These are phyloP conservation scores for Sternotherus odoratus DNA, from an alignment of 2,797 vertebrate species.

Conservation along the genomic window DNA sequence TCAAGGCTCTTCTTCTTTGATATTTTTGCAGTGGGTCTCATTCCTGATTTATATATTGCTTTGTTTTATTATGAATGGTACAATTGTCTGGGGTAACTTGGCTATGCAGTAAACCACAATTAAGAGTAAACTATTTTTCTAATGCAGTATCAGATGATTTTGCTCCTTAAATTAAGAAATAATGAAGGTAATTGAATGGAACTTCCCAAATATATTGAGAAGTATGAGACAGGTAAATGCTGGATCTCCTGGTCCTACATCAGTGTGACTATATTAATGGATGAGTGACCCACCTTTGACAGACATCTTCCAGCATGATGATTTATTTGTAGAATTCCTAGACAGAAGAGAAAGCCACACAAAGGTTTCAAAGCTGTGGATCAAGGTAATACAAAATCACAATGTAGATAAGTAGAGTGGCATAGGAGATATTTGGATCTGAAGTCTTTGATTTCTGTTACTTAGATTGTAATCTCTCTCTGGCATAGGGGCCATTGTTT, in stretches of 20 bases:
- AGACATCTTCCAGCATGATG: neutral
- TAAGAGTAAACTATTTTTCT: neutral
- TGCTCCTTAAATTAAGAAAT: neutral
- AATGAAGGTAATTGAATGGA: neutral
- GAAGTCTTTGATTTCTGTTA: neutral
- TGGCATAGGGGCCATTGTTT: neutral
- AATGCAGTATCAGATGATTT: neutral
- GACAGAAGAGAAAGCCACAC: neutral
- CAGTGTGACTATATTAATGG: neutral
- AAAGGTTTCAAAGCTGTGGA: neutral
- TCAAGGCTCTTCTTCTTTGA: neutral
- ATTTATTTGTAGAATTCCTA: neutral
- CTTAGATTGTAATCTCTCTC: neutral
- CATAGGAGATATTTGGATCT: neutral
- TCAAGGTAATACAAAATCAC: neutral
- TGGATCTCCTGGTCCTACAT: neutral
- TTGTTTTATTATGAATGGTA: neutral
- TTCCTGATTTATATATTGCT: neutral
- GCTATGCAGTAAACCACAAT: neutral
- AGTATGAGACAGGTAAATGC: neutral
- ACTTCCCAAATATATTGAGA: neutral
- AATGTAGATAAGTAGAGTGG: neutral
- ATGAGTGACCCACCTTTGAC: neutral
- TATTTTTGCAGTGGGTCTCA: neutral
- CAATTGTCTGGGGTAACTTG: neutral